These are phyloP conservation scores for Diacarnus erythraeanus DNA, from an alignment of 37 sponge, comb jelly and placozoan species.

Conservation along the genomic window DNA sequence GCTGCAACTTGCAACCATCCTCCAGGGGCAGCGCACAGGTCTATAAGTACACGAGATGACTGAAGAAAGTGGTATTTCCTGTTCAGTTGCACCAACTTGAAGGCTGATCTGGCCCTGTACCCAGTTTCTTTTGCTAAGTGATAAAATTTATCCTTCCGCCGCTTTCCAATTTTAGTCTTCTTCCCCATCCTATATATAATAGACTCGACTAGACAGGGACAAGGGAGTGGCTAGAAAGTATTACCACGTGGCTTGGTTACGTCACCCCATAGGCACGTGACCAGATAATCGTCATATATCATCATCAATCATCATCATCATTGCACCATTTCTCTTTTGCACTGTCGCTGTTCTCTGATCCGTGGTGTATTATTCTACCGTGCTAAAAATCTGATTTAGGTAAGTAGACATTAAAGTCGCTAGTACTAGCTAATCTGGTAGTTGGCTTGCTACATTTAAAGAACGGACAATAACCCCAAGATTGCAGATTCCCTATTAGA, in stretches of 20 bases:
- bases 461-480: too few species aligned
- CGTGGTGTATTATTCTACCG: too few species aligned
- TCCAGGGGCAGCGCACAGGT: slow-evolving; percentile 98
- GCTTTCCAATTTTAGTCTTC: slow-evolving; percentile 92
- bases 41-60: slow-evolving; percentile 82
- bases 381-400: too few species aligned
- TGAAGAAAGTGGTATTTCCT: slow-evolving; percentile 94
- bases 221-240: background rate
- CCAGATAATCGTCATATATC: background rate
- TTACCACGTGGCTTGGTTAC: background rate
- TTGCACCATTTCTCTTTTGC: too few species aligned
- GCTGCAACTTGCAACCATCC: slow-evolving; percentile 97
- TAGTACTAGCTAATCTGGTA: too few species aligned
- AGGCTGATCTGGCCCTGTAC: slow-evolving; percentile 94
- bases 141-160: slow-evolving; percentile 92
- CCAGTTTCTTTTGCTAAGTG: slow-evolving; percentile 98
- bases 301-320: background rate
- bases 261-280: background rate
- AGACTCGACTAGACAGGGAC: background rate
- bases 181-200: slow-evolving; percentile 91
- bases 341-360: too few species aligned
- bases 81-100: slow-evolving; percentile 97
- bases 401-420: too few species aligned
- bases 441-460: too few species aligned
- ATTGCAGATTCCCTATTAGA: too few species aligned